Conservation (phyloP, 2,113 vertebrate species). For the Sigmodon hispidus region DNA sequence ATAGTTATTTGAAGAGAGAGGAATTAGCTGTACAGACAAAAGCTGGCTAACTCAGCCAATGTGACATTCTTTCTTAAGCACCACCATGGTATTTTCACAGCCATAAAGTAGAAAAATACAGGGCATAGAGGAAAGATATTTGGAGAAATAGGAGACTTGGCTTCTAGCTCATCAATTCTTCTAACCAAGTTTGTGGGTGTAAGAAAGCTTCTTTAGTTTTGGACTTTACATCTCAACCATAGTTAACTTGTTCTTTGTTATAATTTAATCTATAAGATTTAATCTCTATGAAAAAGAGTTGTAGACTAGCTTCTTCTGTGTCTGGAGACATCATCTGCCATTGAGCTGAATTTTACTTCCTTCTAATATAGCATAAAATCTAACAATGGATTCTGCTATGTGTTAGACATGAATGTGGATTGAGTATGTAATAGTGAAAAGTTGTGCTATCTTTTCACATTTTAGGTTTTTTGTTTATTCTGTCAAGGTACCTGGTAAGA, state of each 20-base stretch:
- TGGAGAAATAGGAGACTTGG: neutral
- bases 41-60: rapidly evolving
- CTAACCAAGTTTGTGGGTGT: neutral
- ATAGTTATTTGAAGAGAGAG: neutral
- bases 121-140: no score
- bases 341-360: neutral
- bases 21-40: neutral
- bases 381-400: neutral
- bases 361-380: neutral
- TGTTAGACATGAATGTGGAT: neutral
- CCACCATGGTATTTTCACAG: rapidly evolving
- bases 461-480: neutral
- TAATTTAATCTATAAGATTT: neutral
- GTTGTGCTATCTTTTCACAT: neutral
- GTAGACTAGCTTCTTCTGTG: neutral
- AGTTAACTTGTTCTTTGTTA: neutral
- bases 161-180: neutral
- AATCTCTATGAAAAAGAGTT: neutral
- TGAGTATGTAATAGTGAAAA: neutral
- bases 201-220: neutral
- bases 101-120: neutral
- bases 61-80: neutral
- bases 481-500: neutral
- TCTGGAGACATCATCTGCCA: neutral
- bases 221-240: rapidly evolving